A percentile compares a stretch with the other conserved stretches of the same genome.
Conservation (phyloP, 1,140 invertebrate species). For the Augochlora pura region DNA sequence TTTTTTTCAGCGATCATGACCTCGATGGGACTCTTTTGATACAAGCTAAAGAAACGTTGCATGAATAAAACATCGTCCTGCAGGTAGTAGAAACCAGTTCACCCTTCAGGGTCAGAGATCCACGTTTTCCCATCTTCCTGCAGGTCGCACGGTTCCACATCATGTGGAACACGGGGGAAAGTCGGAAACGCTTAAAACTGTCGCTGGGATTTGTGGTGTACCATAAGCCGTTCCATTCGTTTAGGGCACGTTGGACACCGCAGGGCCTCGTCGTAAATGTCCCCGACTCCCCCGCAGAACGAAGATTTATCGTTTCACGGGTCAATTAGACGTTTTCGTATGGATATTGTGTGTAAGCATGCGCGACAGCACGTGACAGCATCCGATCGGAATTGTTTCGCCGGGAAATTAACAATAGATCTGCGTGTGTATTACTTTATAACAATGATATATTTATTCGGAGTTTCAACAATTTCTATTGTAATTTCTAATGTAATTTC, state of each 20-base stretch:
- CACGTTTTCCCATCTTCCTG: background rate
- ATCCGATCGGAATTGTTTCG: no score
- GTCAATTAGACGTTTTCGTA: constrained; percentile 30
- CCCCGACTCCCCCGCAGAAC: constrained; percentile 16
- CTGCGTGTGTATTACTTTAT: no score
- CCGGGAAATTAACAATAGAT: no score
- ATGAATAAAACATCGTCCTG: background rate
- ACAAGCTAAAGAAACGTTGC: background rate
- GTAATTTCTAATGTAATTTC: no score
- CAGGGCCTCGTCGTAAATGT: constrained; percentile 27
- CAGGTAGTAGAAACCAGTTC: background rate
- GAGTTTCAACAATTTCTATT: no score
- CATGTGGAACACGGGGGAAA: constrained; percentile 17
- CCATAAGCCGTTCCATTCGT: constrained; percentile 19
- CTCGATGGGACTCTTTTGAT: background rate
- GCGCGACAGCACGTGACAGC: background rate
- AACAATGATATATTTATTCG: no score
- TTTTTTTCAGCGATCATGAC: background rate
- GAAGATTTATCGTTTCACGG: constrained; percentile 54
- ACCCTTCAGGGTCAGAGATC: background rate
- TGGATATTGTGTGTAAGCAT: constrained; percentile 26
- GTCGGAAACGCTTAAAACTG: constrained; percentile 44
- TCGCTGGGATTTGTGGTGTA: constrained; percentile 44
- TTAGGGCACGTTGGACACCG: constrained; percentile 18
- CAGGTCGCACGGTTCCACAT: constrained; percentile 9